Evolutionary conservation across 2,113 vertebrate species (phyloP).

Genomic region (Synodontis membranacea): DNA sequence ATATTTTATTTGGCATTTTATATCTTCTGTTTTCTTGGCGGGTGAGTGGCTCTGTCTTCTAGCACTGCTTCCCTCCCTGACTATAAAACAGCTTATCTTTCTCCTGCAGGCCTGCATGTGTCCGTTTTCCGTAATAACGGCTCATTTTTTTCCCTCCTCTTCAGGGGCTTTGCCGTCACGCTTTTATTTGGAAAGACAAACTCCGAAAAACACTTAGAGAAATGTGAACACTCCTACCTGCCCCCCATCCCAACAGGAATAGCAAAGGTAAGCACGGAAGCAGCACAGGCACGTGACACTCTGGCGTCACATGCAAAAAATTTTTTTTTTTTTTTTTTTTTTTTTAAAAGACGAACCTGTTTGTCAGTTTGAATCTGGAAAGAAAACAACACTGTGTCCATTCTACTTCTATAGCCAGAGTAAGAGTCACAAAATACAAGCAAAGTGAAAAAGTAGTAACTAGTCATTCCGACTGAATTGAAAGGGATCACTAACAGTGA

Average conservation of each 20-base stretch:
- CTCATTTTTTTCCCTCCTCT: conserved; percentile 36
- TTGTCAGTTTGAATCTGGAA: not conserved
- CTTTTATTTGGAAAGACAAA: conserved; percentile 97
- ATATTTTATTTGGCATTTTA: conserved; percentile 99
- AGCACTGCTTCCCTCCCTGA: not conserved
- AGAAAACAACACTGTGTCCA: not conserved
- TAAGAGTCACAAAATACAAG: not conserved
- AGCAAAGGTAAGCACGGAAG: conserved; percentile 78
- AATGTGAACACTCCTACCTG: conserved; percentile 93
- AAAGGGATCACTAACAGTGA: too few species aligned
- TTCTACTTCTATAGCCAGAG: not conserved
- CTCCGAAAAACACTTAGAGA: conserved; percentile 94
- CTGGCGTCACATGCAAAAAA: not conserved
- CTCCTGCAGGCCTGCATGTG: not conserved
- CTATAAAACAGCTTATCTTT: not conserved
- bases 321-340: too few species aligned
- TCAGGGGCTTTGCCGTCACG: conserved; percentile 89
- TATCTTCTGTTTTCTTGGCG: conserved; percentile 95
- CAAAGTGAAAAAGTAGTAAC: not conserved
- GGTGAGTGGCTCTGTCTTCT: conserved; percentile 79
- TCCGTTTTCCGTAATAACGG: not conserved
- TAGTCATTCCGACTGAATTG: too few species aligned
- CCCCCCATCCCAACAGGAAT: conserved; percentile 85
- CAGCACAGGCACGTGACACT: not conserved
- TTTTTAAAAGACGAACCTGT: too few species aligned